These are phyloP conservation scores for Hydractinia symbiolongicarpus DNA, from an alignment of 30 jellyfish, hydroid and myxozoan species.

Conservation along the genomic window DNA sequence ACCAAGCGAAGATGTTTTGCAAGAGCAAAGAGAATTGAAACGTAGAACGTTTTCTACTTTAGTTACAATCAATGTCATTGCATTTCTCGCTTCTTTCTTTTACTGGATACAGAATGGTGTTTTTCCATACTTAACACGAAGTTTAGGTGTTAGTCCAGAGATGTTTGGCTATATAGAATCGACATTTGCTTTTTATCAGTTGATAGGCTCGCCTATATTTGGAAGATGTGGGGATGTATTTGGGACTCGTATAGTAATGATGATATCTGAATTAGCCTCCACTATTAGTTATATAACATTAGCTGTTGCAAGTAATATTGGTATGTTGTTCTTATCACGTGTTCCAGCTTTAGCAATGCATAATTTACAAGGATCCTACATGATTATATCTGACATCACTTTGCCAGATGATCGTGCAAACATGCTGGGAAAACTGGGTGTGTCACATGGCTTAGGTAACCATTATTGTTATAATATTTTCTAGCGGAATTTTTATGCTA, in stretches of 20 bases:
- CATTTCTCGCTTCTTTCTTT: conserved; percentile 35
- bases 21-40: conserved; percentile 8
- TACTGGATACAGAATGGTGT: conserved; percentile 44
- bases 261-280: conserved; percentile 26
- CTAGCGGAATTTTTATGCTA: too few relatives aligned
- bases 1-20: background rate
- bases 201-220: conserved; percentile 35
- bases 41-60: conserved; percentile 12
- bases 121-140: conserved; percentile 35
- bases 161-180: conserved; percentile 42
- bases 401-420: conserved; percentile 23
- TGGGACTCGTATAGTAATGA: conserved; percentile 22
- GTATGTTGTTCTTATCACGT: conserved; percentile 27
- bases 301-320: conserved; percentile 32
- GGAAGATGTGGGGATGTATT: conserved; percentile 35
- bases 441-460: conserved; percentile 38
- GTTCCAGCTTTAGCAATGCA: conserved; percentile 42
- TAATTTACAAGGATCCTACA: conserved; percentile 38
- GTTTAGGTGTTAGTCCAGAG: conserved; percentile 28
- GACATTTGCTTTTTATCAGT: conserved; percentile 33
- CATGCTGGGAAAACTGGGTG: conserved; percentile 34
- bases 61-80: conserved; percentile 12
- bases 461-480: background rate
- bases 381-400: conserved; percentile 32
- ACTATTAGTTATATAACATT: conserved; percentile 26